Conservation (phyloP, 2,113 vertebrate species). For the Sisor rabdophorus region DNA sequence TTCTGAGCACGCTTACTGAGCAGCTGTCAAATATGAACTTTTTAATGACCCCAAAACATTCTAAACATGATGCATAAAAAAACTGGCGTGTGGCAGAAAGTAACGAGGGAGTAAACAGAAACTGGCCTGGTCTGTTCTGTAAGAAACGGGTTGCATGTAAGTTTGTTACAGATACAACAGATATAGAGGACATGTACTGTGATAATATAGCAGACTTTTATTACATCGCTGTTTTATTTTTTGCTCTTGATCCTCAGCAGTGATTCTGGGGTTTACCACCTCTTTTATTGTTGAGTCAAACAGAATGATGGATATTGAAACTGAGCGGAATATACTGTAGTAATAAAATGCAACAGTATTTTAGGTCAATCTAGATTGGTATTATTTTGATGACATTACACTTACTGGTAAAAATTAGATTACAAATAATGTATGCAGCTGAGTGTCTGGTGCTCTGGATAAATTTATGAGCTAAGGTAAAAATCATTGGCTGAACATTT, state of each 20-base stretch:
- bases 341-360: background rate
- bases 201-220: too few relatives aligned
- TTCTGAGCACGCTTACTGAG: background rate
- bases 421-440: too few relatives aligned
- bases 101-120: background rate
- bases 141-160: background rate
- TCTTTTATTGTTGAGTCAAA: background rate
- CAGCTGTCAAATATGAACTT: background rate
- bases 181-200: background rate
- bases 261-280: background rate
- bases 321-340: background rate
- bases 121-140: background rate
- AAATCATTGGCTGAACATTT: too few relatives aligned
- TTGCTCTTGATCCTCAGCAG: background rate
- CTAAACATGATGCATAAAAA: background rate
- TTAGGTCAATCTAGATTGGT: background rate
- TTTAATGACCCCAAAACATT: background rate
- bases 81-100: background rate
- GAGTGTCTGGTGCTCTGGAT: too few relatives aligned
- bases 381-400: background rate
- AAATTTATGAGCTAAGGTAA: too few relatives aligned
- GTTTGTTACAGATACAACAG: background rate
- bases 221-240: background rate
- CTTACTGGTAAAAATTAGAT: background rate
- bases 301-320: background rate